These are phyloP conservation scores for Burhinus bistriatus DNA, from an alignment of 2,113 vertebrate genomes.

Conservation along the genomic window DNA sequence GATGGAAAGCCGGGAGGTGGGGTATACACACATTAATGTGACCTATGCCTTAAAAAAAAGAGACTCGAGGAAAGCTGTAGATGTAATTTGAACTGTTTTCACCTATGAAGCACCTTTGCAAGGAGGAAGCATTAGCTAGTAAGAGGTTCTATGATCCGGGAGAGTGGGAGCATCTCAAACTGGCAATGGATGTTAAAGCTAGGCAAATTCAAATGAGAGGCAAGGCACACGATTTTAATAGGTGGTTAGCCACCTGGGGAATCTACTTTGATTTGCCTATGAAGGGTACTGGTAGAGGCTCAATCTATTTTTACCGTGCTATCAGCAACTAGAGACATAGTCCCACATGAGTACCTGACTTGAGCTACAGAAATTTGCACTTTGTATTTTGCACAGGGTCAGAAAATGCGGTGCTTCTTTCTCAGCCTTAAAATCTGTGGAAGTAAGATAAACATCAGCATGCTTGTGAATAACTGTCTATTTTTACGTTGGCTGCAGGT, in stretches of 20 bases:
- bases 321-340: background rate
- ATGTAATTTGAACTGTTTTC: background rate
- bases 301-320: background rate
- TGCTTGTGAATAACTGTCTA: background rate
- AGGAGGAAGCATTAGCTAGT: background rate
- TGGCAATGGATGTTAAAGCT: background rate
- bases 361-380: background rate
- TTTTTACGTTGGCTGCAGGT: background rate
- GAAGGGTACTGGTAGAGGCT: background rate
- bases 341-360: rapidly evolving
- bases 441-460: background rate
- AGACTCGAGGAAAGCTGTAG: background rate
- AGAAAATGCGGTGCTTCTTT: background rate
- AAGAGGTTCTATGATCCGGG: background rate
- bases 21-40: background rate
- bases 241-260: background rate
- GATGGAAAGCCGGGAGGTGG: background rate
- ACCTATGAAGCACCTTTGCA: background rate
- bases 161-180: background rate
- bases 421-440: background rate
- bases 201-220: background rate
- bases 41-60: background rate
- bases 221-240: background rate
- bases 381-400: background rate
- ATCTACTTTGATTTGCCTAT: background rate